phyloP scores from a whole-genome alignment of 2,113 vertebrate species.

The Balaeniceps rex region DNA sequence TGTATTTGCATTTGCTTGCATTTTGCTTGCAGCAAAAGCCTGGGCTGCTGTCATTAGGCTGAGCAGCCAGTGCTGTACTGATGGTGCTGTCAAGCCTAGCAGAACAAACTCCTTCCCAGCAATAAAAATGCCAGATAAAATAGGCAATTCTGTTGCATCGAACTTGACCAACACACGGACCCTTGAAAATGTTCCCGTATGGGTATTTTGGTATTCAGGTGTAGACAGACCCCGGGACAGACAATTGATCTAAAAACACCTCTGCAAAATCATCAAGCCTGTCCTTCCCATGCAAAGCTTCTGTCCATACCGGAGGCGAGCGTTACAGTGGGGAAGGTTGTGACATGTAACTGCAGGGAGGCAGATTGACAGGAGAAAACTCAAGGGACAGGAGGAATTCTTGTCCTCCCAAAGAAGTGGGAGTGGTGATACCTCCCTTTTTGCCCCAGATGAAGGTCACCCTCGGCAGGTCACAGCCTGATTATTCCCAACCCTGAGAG shows the following conservation, averaged over 20 bases:
- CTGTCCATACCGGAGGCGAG: background rate
- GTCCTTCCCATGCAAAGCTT: background rate
- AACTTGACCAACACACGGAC: background rate
- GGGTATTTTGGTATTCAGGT: background rate
- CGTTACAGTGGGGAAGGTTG: fast-evolving
- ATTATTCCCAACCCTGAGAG: background rate
- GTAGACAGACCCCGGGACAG: background rate
- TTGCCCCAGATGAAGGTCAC: background rate
- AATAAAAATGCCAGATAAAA: background rate
- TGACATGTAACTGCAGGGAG: background rate
- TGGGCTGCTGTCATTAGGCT: background rate
- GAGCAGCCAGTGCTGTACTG: background rate
- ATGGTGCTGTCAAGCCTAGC: background rate
- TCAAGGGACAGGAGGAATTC: background rate
- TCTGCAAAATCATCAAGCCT: background rate
- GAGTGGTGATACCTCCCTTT: background rate
- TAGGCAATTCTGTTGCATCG: background rate
- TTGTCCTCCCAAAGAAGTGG: background rate
- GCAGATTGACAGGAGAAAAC: background rate
- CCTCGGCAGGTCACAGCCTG: background rate
- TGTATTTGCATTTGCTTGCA: background rate
- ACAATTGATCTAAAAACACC: background rate
- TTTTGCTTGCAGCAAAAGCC: background rate
- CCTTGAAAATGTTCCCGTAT: background rate
- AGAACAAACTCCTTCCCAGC: background rate